phyloP scores from a whole-genome alignment of 2,888 invertebrate genomes.

The Xestobium rufovillosum region DNA sequence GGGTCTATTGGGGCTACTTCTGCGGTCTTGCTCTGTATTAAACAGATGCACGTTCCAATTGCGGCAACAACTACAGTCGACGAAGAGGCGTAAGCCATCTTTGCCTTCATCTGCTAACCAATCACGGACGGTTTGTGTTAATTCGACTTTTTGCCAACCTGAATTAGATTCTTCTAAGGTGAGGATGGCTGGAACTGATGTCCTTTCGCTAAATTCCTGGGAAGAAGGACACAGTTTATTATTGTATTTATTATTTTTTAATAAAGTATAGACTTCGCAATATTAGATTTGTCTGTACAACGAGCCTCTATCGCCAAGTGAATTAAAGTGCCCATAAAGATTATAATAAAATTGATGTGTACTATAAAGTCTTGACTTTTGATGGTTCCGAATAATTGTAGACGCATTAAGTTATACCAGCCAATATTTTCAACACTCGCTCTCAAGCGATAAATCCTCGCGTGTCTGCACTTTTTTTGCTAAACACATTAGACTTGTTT shows the following conservation, averaged over 20 bases:
- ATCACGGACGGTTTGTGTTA: constrained; percentile 66
- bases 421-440: too few relatives aligned
- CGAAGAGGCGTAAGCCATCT: constrained; percentile 65
- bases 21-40: constrained; percentile 33
- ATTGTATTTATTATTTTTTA: constrained; percentile 10
- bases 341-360: too few relatives aligned
- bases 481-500: too few relatives aligned
- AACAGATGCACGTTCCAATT: constrained; percentile 63
- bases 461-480: too few relatives aligned
- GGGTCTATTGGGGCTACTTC: constrained; percentile 62
- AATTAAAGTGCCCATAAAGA: too few relatives aligned
- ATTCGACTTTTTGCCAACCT: constrained; percentile 83
- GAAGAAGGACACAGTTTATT: constrained; percentile 21
- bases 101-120: constrained; percentile 54
- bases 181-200: constrained; percentile 45
- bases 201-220: constrained; percentile 53
- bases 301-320: too few relatives aligned
- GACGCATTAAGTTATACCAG: too few relatives aligned
- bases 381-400: too few relatives aligned
- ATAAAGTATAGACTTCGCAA: constrained; percentile 7
- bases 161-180: constrained; percentile 51
- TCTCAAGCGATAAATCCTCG: too few relatives aligned
- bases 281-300: too few relatives aligned
- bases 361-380: too few relatives aligned
- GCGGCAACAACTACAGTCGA: constrained; percentile 81